These are phyloP conservation scores for Podarcis raffonei DNA, from an alignment of 2,113 vertebrate species.

Conservation along the genomic window DNA sequence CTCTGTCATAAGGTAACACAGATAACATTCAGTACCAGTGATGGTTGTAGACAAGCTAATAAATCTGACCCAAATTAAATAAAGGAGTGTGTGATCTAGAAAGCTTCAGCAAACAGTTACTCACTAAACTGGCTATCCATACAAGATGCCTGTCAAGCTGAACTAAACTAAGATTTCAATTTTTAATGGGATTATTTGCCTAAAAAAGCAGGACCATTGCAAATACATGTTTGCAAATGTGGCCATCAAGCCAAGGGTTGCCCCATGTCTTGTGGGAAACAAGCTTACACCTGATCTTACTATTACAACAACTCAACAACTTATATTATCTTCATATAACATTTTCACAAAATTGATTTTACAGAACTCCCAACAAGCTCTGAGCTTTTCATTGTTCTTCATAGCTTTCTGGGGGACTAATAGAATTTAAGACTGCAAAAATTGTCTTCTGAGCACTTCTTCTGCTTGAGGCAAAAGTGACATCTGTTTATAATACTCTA, in stretches of 20 bases:
- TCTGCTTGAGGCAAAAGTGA: not conserved
- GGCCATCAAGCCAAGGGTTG: not conserved
- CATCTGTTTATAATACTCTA: not conserved
- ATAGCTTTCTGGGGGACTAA: not conserved
- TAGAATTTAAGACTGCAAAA: not conserved
- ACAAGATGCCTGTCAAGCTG: not conserved
- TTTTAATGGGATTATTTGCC: not conserved
- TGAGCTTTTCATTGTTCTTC: not conserved
- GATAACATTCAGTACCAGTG: not conserved
- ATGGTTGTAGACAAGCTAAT: not conserved
- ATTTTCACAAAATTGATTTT: not conserved
- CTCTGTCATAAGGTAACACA: not conserved
- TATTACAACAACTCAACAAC: not conserved
- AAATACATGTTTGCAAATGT: not conserved
- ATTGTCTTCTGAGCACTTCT: not conserved
- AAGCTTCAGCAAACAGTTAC: conserved; percentile 1
- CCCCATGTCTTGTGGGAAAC: not conserved
- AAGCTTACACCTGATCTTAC: not conserved
- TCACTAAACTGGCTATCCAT: not conserved
- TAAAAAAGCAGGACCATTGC: not conserved
- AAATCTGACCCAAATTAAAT: conserved; percentile 39
- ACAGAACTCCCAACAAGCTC: not conserved
- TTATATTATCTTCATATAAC: not conserved
- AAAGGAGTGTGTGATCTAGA: not conserved
- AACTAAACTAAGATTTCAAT: not conserved